These are phyloP conservation scores for Monodelphis domestica DNA, from an alignment of 2,797 vertebrate genomes.

Conservation along the genomic window DNA sequence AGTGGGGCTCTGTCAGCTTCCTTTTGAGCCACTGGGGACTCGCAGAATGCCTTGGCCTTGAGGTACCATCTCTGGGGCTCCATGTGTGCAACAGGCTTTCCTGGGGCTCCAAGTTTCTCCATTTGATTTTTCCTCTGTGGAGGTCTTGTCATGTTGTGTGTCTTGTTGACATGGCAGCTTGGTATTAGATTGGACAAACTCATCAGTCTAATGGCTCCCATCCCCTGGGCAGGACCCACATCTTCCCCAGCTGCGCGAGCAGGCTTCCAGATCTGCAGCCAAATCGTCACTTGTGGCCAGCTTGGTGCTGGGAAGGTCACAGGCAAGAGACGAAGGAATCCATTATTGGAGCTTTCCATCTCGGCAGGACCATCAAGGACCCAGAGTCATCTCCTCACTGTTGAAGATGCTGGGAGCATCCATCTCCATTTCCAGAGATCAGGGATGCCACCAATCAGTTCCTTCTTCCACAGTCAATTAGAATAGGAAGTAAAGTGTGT, in stretches of 20 bases:
- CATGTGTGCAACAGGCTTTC: not conserved
- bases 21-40: not conserved
- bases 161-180: not conserved
- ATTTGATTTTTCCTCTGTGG: not conserved
- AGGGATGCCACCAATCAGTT: not conserved
- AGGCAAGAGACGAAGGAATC: not conserved
- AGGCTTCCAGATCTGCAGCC: not conserved
- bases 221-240: not conserved
- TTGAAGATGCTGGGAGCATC: not conserved
- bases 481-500: not conserved
- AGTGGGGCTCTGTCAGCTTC: not conserved
- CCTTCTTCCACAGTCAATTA: not conserved
- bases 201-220: not conserved
- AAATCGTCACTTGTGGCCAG: not conserved
- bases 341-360: not conserved
- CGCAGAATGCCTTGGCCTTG: not conserved
- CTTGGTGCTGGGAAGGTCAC: not conserved
- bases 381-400: not conserved
- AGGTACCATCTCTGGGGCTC: not conserved
- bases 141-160: not conserved
- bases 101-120: not conserved
- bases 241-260: not conserved
- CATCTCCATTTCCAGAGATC: not conserved
- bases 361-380: not conserved
- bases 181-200: not conserved